Conservation (phyloP, 2,113 vertebrate genomes). For the Atlantisia rogersi region DNA sequence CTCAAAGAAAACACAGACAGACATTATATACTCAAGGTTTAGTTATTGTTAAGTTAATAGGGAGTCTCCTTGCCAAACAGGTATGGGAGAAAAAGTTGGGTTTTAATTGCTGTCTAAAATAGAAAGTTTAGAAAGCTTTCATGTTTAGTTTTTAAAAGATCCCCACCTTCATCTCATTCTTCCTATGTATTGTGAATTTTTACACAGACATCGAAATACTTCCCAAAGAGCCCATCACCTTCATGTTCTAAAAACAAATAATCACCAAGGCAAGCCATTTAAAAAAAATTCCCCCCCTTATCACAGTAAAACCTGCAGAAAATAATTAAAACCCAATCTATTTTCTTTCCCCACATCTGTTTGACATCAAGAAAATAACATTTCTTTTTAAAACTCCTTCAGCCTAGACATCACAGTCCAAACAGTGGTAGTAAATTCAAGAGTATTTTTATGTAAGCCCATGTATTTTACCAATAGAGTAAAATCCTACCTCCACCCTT, state of each 20-base stretch:
- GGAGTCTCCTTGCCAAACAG: neutral
- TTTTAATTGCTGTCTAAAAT: neutral
- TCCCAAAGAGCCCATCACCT: neutral
- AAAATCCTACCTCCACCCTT: slow-evolving; percentile 27
- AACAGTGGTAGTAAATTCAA: slow-evolving; percentile 26
- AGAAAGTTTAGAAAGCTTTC: neutral
- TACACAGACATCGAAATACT: neutral
- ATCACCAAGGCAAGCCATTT: neutral
- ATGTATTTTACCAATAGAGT: neutral
- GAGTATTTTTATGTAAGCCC: neutral
- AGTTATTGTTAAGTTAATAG: neutral
- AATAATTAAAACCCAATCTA: neutral
- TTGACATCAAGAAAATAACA: slow-evolving; percentile 25
- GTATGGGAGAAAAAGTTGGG: neutral
- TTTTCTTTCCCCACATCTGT: slow-evolving; percentile 36
- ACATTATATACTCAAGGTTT: neutral
- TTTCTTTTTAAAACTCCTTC: neutral
- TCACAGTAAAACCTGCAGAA: neutral
- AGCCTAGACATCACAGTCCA: neutral
- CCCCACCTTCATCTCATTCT: neutral
- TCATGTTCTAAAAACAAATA: neutral
- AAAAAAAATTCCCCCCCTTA: neutral
- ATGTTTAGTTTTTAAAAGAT: neutral
- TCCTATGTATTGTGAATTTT: neutral
- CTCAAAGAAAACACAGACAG: neutral